phyloP scores from a whole-genome alignment of 2,888 invertebrate species.

The Beris chalybata region DNA sequence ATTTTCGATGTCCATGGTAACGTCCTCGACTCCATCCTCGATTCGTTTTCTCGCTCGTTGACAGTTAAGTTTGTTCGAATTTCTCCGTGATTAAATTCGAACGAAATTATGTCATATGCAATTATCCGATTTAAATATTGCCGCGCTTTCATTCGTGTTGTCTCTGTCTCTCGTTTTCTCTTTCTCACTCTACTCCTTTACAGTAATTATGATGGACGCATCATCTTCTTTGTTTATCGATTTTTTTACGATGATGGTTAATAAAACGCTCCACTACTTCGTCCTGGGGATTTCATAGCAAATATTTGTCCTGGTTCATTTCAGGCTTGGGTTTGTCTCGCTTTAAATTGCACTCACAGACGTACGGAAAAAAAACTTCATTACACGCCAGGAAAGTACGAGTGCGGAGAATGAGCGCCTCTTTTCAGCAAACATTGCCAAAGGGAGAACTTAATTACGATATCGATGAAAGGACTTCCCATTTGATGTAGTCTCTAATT shows the following conservation, averaged over 20 bases:
- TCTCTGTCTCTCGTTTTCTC: neutral
- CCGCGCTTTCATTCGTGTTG: neutral
- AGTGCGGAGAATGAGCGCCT: neutral
- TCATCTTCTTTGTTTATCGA: constrained; percentile 11
- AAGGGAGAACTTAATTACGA: constrained; percentile 38
- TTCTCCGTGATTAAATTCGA: constrained; percentile 12
- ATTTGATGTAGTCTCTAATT: constrained; percentile 32
- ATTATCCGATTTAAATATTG: constrained; percentile 8
- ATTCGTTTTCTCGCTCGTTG: no score
- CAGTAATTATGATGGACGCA: constrained; percentile 18
- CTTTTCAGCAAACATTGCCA: constrained; percentile 26
- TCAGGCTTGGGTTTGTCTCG: neutral
- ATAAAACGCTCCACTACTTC: neutral
- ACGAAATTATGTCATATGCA: constrained; percentile 18
- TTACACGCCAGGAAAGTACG: neutral
- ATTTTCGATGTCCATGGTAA: no score
- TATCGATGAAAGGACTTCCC: constrained; percentile 37
- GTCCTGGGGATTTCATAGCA: neutral
- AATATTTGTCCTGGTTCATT: constrained; percentile 25
- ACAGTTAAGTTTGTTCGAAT: neutral
- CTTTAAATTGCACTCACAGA: neutral
- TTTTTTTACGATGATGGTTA: neutral
- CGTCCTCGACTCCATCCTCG: no score
- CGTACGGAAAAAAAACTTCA: neutral
- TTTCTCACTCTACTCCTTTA: neutral